Percentiles rank a stretch among this genome's conserved stretches.
phyloP scores from a whole-genome alignment of 1,140 invertebrate species.

The Dinoponera quadriceps region DNA sequence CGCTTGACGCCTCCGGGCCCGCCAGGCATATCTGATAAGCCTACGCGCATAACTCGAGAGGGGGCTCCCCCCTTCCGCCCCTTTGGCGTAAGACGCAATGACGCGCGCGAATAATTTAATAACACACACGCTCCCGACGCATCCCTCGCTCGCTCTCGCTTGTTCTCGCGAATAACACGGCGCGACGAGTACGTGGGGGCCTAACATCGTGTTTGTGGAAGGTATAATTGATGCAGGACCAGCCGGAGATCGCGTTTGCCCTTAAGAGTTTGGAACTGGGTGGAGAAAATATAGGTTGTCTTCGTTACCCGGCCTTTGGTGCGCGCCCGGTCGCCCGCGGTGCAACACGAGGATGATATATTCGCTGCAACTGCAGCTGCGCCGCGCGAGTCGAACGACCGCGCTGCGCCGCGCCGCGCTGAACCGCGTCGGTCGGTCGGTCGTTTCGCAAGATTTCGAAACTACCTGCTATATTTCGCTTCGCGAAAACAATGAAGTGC shows the following conservation, averaged over 20 bases:
- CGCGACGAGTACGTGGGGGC: slow-evolving; percentile 61
- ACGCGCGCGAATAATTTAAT: slow-evolving; percentile 61
- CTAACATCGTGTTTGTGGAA: slow-evolving; percentile 83
- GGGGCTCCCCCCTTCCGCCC: background rate
- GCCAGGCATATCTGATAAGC: slow-evolving; percentile 47
- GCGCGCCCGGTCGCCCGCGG: slow-evolving; percentile 82
- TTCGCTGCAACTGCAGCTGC: slow-evolving; percentile 83
- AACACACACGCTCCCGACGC: slow-evolving; percentile 56
- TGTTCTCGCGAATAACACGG: background rate
- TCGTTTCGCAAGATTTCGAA: slow-evolving; percentile 70
- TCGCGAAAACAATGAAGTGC: slow-evolving; percentile 63
- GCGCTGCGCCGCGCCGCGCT: slow-evolving; percentile 20
- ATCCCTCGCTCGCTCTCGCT: slow-evolving; percentile 45
- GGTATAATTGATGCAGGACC: slow-evolving; percentile 83
- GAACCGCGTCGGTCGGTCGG: slow-evolving; percentile 14
- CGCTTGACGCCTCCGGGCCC: slow-evolving; percentile 47
- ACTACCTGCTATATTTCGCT: slow-evolving; percentile 33
- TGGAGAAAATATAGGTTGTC: slow-evolving; percentile 85
- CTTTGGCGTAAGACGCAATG: slow-evolving; percentile 8
- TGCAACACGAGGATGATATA: slow-evolving; percentile 85
- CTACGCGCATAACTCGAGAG: slow-evolving; percentile 36
- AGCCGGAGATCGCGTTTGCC: slow-evolving; percentile 77
- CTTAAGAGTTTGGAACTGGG: slow-evolving; percentile 83
- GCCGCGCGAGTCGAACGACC: slow-evolving; percentile 67
- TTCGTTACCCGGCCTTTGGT: slow-evolving; percentile 79